Conservation (phyloP, 2,888 invertebrate species). For the Mystacides longicornis region DNA sequence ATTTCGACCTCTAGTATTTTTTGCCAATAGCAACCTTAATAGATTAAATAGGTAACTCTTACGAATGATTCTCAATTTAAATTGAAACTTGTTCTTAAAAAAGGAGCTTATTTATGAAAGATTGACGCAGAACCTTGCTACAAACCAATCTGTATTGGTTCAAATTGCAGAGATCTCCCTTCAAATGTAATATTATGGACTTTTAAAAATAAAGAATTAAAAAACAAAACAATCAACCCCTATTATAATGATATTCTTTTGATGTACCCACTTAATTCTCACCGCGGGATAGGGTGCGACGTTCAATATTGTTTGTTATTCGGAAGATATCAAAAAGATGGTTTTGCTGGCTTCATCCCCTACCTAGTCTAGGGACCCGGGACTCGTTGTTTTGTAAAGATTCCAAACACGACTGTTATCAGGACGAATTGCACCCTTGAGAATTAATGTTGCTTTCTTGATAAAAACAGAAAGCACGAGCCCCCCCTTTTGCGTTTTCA, state of each 20-base stretch:
- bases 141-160: no score
- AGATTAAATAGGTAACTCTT: no score
- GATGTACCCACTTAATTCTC: background rate
- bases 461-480: slow-evolving; percentile 14
- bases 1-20: no score
- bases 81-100: no score
- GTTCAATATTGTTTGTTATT: slow-evolving; percentile 2
- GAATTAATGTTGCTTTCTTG: slow-evolving; percentile 13
- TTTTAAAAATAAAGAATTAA: no score
- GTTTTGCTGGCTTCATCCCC: background rate
- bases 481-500: background rate
- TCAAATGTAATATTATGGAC: no score
- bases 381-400: background rate
- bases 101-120: no score
- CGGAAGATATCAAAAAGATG: background rate
- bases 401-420: slow-evolving; percentile 21
- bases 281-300: background rate
- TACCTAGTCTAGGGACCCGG: background rate
- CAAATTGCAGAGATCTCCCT: no score
- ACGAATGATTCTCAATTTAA: no score
- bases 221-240: no score
- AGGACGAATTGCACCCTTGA: slow-evolving; percentile 23
- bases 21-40: no score
- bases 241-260: background rate
- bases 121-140: no score